Conservation (phyloP, 2,888 invertebrate genomes). For the Maniola hyperantus region DNA sequence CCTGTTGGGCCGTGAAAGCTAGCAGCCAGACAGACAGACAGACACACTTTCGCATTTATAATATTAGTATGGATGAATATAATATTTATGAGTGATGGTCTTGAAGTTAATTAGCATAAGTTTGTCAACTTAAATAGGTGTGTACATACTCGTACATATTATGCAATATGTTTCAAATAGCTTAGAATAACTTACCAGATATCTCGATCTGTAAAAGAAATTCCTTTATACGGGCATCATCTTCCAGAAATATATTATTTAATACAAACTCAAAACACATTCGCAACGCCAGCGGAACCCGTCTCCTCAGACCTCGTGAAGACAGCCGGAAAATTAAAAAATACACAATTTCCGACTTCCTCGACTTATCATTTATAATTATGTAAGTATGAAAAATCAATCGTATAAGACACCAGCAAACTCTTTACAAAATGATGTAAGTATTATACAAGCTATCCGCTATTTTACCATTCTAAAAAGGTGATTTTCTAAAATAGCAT, state of each 20-base stretch:
- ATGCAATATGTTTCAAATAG: neutral
- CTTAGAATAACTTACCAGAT: neutral
- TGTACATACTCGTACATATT: too few relatives aligned
- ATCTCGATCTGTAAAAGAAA: slow-evolving; percentile 4
- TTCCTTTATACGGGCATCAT: slow-evolving; percentile 38
- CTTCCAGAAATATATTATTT: slow-evolving; percentile 57
- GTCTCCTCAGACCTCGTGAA: slow-evolving; percentile 61
- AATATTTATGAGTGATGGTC: too few relatives aligned
- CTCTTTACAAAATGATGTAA: neutral
- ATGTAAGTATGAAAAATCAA: neutral
- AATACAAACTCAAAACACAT: slow-evolving; percentile 60
- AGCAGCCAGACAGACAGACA: too few relatives aligned
- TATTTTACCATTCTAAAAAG: too few relatives aligned
- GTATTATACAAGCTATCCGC: too few relatives aligned
- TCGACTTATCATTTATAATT: slow-evolving; percentile 31
- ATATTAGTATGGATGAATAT: too few relatives aligned
- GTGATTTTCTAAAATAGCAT: too few relatives aligned
- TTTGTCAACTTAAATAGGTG: too few relatives aligned
- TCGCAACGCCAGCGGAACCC: slow-evolving; percentile 51
- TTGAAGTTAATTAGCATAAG: too few relatives aligned
- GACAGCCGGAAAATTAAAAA: slow-evolving; percentile 81
- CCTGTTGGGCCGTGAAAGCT: too few relatives aligned
- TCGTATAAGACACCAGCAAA: neutral
- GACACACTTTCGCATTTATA: too few relatives aligned
- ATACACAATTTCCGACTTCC: slow-evolving; percentile 55